These are phyloP conservation scores for Paracentrotus lividus DNA, from an alignment of 53 echinoderm and acorn worm genomes.

Conservation along the genomic window DNA sequence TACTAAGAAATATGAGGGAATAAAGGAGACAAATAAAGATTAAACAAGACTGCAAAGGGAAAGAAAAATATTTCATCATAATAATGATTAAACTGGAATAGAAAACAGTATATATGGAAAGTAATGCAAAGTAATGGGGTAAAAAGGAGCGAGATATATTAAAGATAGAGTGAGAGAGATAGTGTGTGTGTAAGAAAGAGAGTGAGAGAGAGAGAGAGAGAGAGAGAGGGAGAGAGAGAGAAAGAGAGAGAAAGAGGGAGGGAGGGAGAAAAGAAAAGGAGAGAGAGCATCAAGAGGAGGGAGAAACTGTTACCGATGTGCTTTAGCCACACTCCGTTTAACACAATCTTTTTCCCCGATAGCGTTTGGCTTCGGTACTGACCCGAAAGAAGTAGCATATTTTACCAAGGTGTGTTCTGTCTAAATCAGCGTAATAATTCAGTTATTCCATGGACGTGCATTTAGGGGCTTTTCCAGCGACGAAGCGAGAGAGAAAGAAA, in stretches of 20 bases:
- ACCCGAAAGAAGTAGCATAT: constrained; percentile 52
- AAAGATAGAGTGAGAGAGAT: not conserved
- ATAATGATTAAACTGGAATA: too few species aligned
- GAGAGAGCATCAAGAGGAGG: not conserved
- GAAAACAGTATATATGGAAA: too few species aligned
- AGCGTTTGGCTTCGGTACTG: constrained; percentile 39
- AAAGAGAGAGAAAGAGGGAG: not conserved
- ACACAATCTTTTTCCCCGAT: constrained; percentile 43
- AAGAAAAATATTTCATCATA: too few species aligned
- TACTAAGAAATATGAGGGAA: too few species aligned
- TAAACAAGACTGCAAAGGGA: too few species aligned
- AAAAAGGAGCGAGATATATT: too few species aligned
- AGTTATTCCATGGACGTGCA: constrained; percentile 47
- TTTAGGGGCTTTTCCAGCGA: constrained; percentile 41
- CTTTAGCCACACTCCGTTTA: constrained; percentile 52
- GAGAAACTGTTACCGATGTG: constrained; percentile 39
- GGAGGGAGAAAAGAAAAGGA: not conserved
- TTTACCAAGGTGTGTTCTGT: constrained; percentile 49
- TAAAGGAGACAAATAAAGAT: too few species aligned
- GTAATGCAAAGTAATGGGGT: not conserved
- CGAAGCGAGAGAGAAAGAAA: constrained; percentile 28
- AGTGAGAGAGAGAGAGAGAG: not conserved
- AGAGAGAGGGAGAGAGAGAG: not conserved
- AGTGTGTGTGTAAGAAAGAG: not conserved
- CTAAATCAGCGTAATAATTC: constrained; percentile 56